Base-by-base conservation (phyloP, 1,140 invertebrate genomes). In the Patella vulgata region DNA sequence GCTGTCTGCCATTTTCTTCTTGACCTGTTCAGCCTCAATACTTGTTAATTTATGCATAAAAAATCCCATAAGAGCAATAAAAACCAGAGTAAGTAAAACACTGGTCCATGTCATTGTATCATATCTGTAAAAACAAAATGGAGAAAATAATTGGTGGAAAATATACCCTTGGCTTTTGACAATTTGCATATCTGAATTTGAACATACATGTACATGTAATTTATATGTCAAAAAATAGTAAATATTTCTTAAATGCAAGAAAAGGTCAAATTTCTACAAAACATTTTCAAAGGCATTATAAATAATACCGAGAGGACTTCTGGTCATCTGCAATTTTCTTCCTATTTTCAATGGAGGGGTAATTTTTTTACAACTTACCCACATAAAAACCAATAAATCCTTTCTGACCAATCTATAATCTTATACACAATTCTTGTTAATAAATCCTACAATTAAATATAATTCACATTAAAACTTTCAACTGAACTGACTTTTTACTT, bases 21-120 rank as follows among this genome's bases (percentile, higher is more conserved):
- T 93, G 78, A 73, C 90, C 89, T 75, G 59, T 30, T 76, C 69
- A 11, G 70, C 68, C 57, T 77, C 74, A 0, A 88, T 87, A 87
- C 85, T 92, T 88, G 94, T 91, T 77, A 96, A 87, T 82, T 95
- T 93, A 17, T 92, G 90, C 91, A 97, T 93, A 53, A 94, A 87
- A 82, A 95, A 96, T 3, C 93, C 93, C 58, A 91, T 89, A 44
- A 88, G 88, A 59, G 92, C 86, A 73, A 97, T 92, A 63, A 96
- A 89, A 50, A 90, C 82, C 53, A 96, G 86, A 8, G 94, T 94
- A 52, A 90, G 90, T 30, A 95, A 71, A 28, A 95, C 88, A n/a
- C 93, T 95, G 12, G 93, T 77, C 0, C 89, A 88, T 23, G 93
- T 92, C 27, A 96, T 85, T 52, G 95, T 84, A 79, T 95, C 92